Evolutionary conservation across 2,113 vertebrate genomes (phyloP).

Genomic region (Fulmarus glacialis): DNA sequence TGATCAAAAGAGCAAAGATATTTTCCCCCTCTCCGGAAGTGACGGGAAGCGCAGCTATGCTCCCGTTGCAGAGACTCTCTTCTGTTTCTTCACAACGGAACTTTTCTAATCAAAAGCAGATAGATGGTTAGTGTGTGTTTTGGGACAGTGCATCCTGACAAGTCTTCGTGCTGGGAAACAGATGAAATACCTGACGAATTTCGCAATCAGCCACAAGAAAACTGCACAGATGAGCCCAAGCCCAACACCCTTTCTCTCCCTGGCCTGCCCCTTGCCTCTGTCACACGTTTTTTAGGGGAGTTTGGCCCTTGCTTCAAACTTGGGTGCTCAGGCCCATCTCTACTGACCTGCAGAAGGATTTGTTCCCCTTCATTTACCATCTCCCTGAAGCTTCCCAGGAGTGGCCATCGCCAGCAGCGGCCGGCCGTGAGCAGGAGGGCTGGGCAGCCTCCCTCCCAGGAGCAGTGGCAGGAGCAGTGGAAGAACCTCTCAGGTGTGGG

Average conservation of each 20-base stretch:
- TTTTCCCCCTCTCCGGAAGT: not conserved
- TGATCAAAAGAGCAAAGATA: not conserved
- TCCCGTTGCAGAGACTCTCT: not conserved
- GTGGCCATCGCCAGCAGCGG: not conserved
- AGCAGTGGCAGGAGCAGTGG: not conserved
- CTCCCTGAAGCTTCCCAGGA: not conserved
- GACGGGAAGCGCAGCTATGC: not conserved
- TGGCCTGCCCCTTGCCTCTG: fast-evolving
- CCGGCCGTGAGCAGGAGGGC: not conserved
- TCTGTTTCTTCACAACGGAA: not conserved
- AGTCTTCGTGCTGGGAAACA: not conserved
- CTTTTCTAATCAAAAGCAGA: conserved; percentile 61
- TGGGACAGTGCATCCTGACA: not conserved
- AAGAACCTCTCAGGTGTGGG: conserved; percentile 24
- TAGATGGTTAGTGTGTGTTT: not conserved
- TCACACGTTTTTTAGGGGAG: not conserved
- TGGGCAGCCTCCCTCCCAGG: not conserved
- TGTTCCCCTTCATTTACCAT: not conserved
- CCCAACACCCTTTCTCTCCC: not conserved
- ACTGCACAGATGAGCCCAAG: not conserved
- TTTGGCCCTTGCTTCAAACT: not conserved
- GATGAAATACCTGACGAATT: conserved; percentile 31
- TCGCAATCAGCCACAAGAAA: not conserved
- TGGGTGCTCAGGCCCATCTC: not conserved
- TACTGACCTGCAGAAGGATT: not conserved